Evolutionary conservation across 53 echinoderm and acorn worm genomes (phyloP).

Genomic region (Echinometra lucunter): DNA sequence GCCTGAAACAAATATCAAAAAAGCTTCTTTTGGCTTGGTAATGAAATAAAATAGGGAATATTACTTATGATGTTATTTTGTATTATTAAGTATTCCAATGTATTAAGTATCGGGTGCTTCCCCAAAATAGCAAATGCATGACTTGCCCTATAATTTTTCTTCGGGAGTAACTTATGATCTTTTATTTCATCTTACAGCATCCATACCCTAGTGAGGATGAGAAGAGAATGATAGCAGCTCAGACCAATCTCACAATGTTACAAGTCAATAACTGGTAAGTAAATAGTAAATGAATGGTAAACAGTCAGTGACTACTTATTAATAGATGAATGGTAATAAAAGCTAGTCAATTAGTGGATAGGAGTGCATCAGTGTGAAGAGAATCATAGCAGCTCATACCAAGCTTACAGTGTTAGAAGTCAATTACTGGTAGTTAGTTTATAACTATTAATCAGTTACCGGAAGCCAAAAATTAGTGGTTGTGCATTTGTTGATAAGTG

Average conservation of each 20-base stretch:
- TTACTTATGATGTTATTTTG: too few species aligned
- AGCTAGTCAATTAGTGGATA: not conserved
- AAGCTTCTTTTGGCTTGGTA: too few species aligned
- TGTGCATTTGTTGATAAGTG: too few species aligned
- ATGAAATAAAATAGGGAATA: too few species aligned
- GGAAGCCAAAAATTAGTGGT: not conserved
- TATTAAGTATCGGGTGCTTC: too few species aligned
- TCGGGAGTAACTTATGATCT: not conserved
- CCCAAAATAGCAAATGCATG: too few species aligned
- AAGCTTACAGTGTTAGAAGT: slow-evolving; percentile 97
- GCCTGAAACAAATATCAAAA: too few species aligned
- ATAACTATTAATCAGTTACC: too few species aligned
- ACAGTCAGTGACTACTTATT: not conserved
- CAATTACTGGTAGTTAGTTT: slow-evolving; percentile 85
- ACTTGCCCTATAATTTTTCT: not conserved
- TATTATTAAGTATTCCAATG: too few species aligned
- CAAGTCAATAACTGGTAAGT: slow-evolving; percentile 99
- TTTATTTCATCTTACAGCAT: slow-evolving; percentile 74
- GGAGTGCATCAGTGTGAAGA: too few species aligned
- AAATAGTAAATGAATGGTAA: not conserved
- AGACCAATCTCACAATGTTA: slow-evolving; percentile 96
- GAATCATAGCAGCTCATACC: slow-evolving; percentile 98
- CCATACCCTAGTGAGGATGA: slow-evolving; percentile 99
- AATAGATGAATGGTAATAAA: too few species aligned
- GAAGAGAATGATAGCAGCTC: slow-evolving; percentile 97